Evolutionary conservation across 2,113 vertebrate species (phyloP).

Genomic region (Forbesichthys agassizii): DNA sequence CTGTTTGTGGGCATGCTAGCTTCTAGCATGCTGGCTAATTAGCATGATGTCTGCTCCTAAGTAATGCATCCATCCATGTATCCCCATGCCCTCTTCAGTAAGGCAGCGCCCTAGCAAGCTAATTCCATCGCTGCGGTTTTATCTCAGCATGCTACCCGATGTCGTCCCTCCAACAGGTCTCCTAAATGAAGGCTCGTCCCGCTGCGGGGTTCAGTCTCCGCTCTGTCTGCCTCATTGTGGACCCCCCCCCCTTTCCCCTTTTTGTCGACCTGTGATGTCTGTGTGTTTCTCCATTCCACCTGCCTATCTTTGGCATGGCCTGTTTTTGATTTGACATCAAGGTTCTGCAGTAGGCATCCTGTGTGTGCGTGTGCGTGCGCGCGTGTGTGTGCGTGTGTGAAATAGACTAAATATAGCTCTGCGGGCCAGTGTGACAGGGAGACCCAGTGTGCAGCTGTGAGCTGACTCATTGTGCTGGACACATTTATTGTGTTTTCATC

Average conservation of each 20-base stretch:
- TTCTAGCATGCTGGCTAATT: slow-evolving; percentile 44
- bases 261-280: not conserved
- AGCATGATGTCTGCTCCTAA: slow-evolving; percentile 24
- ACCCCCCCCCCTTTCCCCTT: too few species aligned
- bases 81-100: slow-evolving; percentile 17
- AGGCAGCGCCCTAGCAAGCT: slow-evolving; percentile 31
- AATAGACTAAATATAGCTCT: slow-evolving; percentile 62
- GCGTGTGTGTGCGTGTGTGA: slow-evolving; percentile 27
- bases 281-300: not conserved
- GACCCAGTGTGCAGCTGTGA: slow-evolving; percentile 51
- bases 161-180: slow-evolving; percentile 41
- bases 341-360: not conserved
- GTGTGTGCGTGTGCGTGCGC: not conserved
- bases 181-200: slow-evolving; percentile 37
- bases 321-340: not conserved
- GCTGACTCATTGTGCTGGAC: slow-evolving; percentile 55
- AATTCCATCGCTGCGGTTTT: slow-evolving; percentile 42
- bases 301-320: not conserved
- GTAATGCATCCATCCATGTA: slow-evolving; percentile 8
- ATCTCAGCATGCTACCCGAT: slow-evolving; percentile 41
- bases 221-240: not conserved
- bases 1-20: too few species aligned
- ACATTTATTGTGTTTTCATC: slow-evolving; percentile 9
- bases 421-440: slow-evolving; percentile 51
- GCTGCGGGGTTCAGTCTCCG: slow-evolving; percentile 8